Evolutionary conservation across 2,888 invertebrate species (phyloP).

Genomic region (Nephrotoma appendiculata): DNA sequence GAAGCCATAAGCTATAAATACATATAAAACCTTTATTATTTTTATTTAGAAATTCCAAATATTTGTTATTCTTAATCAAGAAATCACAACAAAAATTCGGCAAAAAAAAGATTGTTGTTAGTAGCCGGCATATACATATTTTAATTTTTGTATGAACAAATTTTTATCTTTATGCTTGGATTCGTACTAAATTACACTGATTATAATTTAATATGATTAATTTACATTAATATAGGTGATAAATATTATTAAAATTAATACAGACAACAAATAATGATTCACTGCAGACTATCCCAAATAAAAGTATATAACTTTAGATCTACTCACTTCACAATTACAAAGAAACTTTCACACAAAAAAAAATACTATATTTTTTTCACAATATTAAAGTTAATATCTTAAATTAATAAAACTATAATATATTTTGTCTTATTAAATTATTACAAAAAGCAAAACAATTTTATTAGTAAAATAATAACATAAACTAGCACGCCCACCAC

Average conservation of each 20-base stretch:
- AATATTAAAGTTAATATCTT: not conserved
- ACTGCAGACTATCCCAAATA: not conserved
- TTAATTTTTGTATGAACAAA: not conserved
- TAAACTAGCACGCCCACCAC: conserved; percentile 2
- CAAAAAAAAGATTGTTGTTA: not conserved
- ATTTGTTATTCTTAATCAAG: not conserved
- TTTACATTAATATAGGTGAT: not conserved
- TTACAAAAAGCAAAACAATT: not conserved
- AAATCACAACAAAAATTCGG: not conserved
- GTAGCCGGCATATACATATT: not conserved
- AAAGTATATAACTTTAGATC: not conserved
- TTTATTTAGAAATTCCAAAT: not conserved
- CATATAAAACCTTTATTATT: not conserved
- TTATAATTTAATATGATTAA: not conserved
- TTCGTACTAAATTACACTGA: not conserved
- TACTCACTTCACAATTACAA: not conserved
- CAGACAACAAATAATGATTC: not conserved
- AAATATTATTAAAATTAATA: not conserved
- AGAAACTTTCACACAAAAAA: not conserved
- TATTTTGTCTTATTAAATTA: not conserved
- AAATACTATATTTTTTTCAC: not conserved
- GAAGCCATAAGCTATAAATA: not conserved
- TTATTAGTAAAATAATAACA: not conserved
- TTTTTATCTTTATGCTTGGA: not conserved
- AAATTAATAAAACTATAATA: not conserved